Base-by-base conservation (phyloP, 2,797 vertebrate species). In the Antennarius maculatus region DNA sequence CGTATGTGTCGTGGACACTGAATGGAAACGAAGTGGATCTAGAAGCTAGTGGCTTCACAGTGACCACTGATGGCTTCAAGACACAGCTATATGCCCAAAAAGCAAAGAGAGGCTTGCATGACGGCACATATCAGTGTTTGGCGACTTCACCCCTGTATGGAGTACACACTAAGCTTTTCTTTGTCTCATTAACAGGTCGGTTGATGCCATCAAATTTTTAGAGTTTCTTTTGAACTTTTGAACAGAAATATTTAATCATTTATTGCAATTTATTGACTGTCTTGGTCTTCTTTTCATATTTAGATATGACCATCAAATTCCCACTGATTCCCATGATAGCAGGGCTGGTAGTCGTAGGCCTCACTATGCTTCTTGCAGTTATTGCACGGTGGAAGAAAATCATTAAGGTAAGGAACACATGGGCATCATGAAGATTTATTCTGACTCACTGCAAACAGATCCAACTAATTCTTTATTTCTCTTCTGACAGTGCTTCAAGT, bases 281-380 rank as follows among this genome's bases (percentile, higher is more conserved):
- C 15, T 41, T 65, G 41, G 41, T 74, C 23, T 28, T 43, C 42
- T 56, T 43, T 18, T 51, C 77, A 65, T 80, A 46, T 42, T 66
- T 81, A 99, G 97, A 94, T 6, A 93, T 79, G 82, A 83, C 71
- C 3, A 0, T 71, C 0, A 57, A 76, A 45, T 83, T 97, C 13
- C 96, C 97, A 2, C 27, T 34, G 43, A 93, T 94, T 51, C 94
- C 97, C 0, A 49, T 94, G n/a, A 92, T 96, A 57, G 94, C 96
- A 59, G 97, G 94, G 0, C 5, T 76, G 0, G 94, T 97, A 66
- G 96, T 99, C 47, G 84, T 96, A 45, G 0, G 28, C 1, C n/a
- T 94, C 15, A 97, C 95, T 0, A 0, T 83, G 0, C 0, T 93
- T 54, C 94, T 99, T 15, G 97, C 93, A 34, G 0, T 96, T 29